A percentile compares a stretch with the other conserved stretches of the same genome.
Evolutionary conservation across 2,888 invertebrate species (phyloP).

Genomic region (Agapostemon virescens): DNA sequence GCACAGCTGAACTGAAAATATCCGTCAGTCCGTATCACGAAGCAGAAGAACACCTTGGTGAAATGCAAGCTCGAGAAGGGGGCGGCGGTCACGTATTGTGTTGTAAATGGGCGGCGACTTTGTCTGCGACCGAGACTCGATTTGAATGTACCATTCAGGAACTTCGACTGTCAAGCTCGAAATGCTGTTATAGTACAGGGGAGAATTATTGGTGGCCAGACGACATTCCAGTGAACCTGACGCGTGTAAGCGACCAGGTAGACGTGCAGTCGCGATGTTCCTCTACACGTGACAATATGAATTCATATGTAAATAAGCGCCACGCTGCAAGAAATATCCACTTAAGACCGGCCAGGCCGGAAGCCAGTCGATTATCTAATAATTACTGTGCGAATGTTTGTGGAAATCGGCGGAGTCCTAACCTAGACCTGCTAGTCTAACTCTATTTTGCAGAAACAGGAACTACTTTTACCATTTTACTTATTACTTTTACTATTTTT

Average conservation of each 20-base stretch:
- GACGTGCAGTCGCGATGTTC: not conserved
- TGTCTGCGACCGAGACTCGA: conserved; percentile 55
- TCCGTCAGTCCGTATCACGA: not conserved
- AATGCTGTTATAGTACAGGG: conserved; percentile 36
- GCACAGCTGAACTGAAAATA: not conserved
- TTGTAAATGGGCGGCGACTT: conserved; percentile 61
- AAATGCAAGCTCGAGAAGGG: conserved; percentile 36
- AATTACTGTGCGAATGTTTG: not conserved
- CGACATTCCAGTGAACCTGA: conserved; percentile 16
- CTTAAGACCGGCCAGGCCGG: not conserved
- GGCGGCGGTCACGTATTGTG: conserved; percentile 49
- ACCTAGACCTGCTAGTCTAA: not conserved
- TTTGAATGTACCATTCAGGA: conserved; percentile 62
- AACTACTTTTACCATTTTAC: not conserved
- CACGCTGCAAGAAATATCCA: not conserved
- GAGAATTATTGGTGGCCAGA: conserved; percentile 56
- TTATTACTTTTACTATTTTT: too few relatives aligned
- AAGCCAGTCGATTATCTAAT: not conserved
- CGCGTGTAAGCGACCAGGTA: conserved; percentile 9
- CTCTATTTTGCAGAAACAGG: not conserved
- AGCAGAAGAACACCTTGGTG: not conserved
- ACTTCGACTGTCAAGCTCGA: conserved; percentile 52
- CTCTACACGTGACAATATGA: not conserved
- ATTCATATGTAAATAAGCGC: conserved; percentile 27
- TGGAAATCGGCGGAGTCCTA: not conserved